Percentiles rank a stretch among this genome's conserved stretches.
Evolutionary conservation across 2,113 vertebrate species (phyloP).

Genomic region (Epinephelus moara): DNA sequence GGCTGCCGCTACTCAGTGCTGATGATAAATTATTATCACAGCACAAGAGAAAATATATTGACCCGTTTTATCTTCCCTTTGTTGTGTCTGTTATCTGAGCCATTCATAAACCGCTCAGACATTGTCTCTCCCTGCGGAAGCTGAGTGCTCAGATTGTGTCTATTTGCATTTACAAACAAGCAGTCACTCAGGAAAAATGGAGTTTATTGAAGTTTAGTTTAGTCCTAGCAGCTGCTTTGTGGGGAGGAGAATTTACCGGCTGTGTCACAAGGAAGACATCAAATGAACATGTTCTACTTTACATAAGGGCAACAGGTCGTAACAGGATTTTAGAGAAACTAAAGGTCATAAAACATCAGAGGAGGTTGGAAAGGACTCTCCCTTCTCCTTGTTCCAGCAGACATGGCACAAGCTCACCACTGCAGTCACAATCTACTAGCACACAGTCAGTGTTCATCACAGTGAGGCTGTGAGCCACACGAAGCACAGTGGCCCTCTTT

Average conservation of each 20-base stretch:
- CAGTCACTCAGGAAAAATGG: constrained; percentile 28
- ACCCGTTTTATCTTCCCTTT: constrained; percentile 64
- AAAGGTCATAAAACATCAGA: background rate
- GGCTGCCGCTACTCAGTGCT: constrained; percentile 20
- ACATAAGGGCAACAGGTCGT: background rate
- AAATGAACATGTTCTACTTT: background rate
- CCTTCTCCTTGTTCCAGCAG: constrained; percentile 15
- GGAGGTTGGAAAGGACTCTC: background rate
- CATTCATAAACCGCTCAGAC: constrained; percentile 68
- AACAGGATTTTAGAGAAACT: background rate
- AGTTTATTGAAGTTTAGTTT: constrained; percentile 31
- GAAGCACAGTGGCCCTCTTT: background rate
- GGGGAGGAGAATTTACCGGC: constrained; percentile 4
- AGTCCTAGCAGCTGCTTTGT: constrained; percentile 16
- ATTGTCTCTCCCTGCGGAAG: constrained; percentile 35
- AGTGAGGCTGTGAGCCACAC: constrained; percentile 15
- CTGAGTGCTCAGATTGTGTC: constrained; percentile 49
- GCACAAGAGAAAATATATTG: constrained; percentile 63
- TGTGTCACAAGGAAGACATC: constrained; percentile 21
- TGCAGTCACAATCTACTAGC: constrained; percentile 14
- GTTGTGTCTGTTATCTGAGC: constrained; percentile 62
- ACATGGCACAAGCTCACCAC: constrained; percentile 1
- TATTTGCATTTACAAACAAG: constrained; percentile 64
- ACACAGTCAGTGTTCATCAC: constrained; percentile 19
- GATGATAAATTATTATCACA: constrained; percentile 58